Conservation (phyloP, 37 sponge, comb jelly and placozoan species). For the Haliclona indistincta region DNA sequence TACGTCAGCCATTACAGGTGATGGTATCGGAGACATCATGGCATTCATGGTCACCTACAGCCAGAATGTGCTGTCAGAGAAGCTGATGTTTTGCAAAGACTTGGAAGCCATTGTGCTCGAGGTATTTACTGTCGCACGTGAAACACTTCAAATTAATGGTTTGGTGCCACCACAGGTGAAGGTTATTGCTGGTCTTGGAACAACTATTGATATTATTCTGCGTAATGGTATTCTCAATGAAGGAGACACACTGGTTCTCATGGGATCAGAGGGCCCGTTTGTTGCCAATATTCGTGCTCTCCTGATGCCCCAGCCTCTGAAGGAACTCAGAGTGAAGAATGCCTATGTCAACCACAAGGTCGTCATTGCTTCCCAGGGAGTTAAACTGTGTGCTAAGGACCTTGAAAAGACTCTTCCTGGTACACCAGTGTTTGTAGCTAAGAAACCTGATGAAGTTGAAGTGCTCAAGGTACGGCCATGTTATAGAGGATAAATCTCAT, state of each 20-base stretch:
- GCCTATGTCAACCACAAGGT: conserved; percentile 83
- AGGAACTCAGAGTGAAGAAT: conserved; percentile 94
- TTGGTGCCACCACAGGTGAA: conserved; percentile 70
- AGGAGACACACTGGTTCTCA: conserved; percentile 92
- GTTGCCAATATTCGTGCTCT: conserved; percentile 82
- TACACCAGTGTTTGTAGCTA: conserved; percentile 86
- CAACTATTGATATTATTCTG: conserved; percentile 94
- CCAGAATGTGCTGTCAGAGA: conserved; percentile 52
- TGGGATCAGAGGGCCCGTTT: conserved; percentile 90
- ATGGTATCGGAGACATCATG: conserved; percentile 99
- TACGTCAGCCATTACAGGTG: conserved; percentile 95
- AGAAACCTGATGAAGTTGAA: conserved; percentile 87
- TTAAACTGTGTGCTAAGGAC: conserved; percentile 87
- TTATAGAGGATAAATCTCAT: too few relatives aligned
- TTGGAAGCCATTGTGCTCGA: conserved; percentile 93
- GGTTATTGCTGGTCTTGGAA: conserved; percentile 93
- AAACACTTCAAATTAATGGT: background rate
- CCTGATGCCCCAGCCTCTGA: conserved; percentile 96
- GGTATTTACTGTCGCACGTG: conserved; percentile 31
- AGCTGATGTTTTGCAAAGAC: conserved; percentile 78
- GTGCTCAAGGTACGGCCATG: conserved; percentile 67
- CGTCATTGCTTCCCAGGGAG: conserved; percentile 79
- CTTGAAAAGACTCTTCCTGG: conserved; percentile 92
- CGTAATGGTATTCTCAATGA: conserved; percentile 91
- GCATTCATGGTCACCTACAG: conserved; percentile 73